These are phyloP conservation scores for Homalodisca vitripennis DNA, from an alignment of 1,140 invertebrate genomes.

Conservation along the genomic window DNA sequence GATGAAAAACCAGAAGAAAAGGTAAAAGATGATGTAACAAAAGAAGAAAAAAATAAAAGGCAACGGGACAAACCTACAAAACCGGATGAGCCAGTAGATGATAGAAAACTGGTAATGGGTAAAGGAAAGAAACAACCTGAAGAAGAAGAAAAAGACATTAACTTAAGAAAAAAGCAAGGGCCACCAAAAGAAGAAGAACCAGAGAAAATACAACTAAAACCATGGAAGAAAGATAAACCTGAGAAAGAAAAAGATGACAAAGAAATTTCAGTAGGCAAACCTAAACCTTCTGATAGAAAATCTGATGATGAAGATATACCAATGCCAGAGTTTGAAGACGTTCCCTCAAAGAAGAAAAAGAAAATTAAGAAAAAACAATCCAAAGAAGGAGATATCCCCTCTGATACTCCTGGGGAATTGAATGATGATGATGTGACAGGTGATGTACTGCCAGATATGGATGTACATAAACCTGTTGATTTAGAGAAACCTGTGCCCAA, in stretches of 20 bases:
- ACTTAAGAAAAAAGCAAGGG: constrained; percentile 50
- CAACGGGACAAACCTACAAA: constrained; percentile 42
- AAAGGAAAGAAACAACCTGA: constrained; percentile 46
- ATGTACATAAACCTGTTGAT: background rate
- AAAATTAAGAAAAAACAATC: constrained; percentile 26
- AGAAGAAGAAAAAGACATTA: constrained; percentile 47
- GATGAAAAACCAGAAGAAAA: constrained; percentile 37
- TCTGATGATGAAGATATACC: constrained; percentile 35
- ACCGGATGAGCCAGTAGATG: constrained; percentile 42
- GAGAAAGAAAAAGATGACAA: constrained; percentile 27
- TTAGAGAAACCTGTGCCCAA: background rate
- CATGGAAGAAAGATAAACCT: constrained; percentile 37
- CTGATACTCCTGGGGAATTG: background rate
- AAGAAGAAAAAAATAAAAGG: constrained; percentile 39
- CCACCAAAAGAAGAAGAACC: constrained; percentile 42
- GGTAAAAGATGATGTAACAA: constrained; percentile 35
- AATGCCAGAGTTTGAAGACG: constrained; percentile 26
- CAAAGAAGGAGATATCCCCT: background rate
- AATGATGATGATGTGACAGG: background rate
- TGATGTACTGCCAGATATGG: background rate
- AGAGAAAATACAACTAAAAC: constrained; percentile 41
- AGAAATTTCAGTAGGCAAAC: constrained; percentile 33
- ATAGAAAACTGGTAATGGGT: constrained; percentile 48
- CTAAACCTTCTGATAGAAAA: constrained; percentile 35
- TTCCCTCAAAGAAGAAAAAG: constrained; percentile 31